Conservation (phyloP, 2,797 vertebrate genomes). For the Sitta carolinensis region DNA sequence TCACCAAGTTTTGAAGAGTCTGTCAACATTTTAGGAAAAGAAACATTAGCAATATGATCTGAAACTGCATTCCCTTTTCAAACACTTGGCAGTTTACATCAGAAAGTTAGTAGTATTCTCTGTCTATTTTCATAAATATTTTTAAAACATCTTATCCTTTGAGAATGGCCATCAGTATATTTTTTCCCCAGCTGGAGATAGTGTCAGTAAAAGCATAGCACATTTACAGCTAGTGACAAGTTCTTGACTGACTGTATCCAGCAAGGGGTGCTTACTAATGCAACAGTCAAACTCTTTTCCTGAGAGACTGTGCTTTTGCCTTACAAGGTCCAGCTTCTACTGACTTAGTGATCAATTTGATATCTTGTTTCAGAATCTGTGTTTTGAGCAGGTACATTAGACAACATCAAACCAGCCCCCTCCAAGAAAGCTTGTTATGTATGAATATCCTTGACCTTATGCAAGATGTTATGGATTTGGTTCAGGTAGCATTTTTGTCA, state of each 20-base stretch:
- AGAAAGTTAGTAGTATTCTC: constrained; percentile 33
- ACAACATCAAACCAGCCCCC: background rate
- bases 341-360: background rate
- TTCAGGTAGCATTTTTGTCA: background rate
- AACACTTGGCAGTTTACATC: constrained; percentile 54
- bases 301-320: background rate
- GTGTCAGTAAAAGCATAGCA: constrained; percentile 47
- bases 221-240: constrained; percentile 57
- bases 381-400: constrained; percentile 12
- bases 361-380: constrained; percentile 14
- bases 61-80: constrained; percentile 49
- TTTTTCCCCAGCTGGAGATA: background rate
- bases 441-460: constrained; percentile 36
- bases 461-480: background rate
- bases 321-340: constrained; percentile 9
- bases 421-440: constrained; percentile 44
- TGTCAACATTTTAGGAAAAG: constrained; percentile 44
- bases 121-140: constrained; percentile 55
- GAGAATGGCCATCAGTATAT: constrained; percentile 58
- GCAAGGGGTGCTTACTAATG: constrained; percentile 7
- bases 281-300: background rate
- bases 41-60: constrained; percentile 10
- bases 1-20: constrained; percentile 11
- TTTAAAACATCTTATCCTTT: constrained; percentile 45
- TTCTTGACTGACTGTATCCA: constrained; percentile 21